Conservation (phyloP, 2,113 vertebrate species). For the Arothron firmamentum region DNA sequence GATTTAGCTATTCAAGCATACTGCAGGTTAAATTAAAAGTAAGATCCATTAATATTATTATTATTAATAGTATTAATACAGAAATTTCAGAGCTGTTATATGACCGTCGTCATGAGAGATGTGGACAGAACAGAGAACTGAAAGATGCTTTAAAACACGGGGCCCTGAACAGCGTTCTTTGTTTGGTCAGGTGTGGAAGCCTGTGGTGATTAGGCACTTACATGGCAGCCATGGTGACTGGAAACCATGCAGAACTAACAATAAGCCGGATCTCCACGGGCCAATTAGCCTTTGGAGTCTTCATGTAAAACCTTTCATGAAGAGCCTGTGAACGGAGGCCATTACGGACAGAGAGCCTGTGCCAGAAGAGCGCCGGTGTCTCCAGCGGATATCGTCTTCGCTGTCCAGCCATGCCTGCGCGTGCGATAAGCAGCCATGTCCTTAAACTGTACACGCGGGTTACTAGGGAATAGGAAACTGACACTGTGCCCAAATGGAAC, state of each 20-base stretch:
- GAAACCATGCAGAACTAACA: constrained; percentile 77
- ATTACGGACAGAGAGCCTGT: constrained; percentile 60
- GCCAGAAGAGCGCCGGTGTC: constrained; percentile 57
- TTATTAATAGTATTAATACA: constrained; percentile 52
- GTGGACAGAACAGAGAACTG: constrained; percentile 3
- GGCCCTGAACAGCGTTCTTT: constrained; percentile 62
- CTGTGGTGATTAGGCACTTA: constrained; percentile 71
- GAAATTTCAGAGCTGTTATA: constrained; percentile 32
- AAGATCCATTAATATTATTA: constrained; percentile 33
- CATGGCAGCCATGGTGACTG: constrained; percentile 66
- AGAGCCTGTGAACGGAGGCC: constrained; percentile 68
- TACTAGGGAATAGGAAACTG: constrained; percentile 49
- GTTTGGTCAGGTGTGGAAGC: constrained; percentile 75
- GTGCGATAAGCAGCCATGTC: constrained; percentile 67
- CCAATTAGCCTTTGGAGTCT: constrained; percentile 77
- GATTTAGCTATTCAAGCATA: constrained; percentile 38
- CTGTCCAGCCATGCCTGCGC: constrained; percentile 68
- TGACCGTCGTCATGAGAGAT: constrained; percentile 35
- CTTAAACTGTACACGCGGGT: constrained; percentile 48
- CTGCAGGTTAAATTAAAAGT: constrained; percentile 42
- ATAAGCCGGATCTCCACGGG: constrained; percentile 73
- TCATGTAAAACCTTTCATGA: constrained; percentile 77
- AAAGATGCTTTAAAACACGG: constrained; percentile 33
- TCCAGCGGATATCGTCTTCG: constrained; percentile 63
- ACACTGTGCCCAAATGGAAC: constrained; percentile 52